Evolutionary conservation across 1,140 invertebrate species (phyloP).

Genomic region (Thaumetopoea pityocampa): DNA sequence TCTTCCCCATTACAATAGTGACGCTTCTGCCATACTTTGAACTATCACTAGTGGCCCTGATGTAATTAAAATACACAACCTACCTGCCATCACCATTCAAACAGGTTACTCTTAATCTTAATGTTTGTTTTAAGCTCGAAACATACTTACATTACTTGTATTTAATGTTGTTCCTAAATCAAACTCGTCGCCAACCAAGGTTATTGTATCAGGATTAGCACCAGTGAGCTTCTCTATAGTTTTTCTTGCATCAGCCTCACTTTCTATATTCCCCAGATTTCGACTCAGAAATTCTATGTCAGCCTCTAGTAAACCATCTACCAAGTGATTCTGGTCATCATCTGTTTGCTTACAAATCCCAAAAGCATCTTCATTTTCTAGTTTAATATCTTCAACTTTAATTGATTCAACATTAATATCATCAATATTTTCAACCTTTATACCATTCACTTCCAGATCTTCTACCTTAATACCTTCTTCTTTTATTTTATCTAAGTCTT

Average conservation of each 20-base stretch:
- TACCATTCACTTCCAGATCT: slow-evolving; percentile 46
- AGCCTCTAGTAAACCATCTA: slow-evolving; percentile 67
- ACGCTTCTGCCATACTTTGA: too few relatives aligned
- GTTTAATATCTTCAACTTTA: slow-evolving; percentile 64
- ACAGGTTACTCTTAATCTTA: too few relatives aligned
- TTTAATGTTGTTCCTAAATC: slow-evolving; percentile 65
- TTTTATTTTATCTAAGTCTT: slow-evolving; percentile 59
- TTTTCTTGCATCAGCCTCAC: slow-evolving; percentile 72
- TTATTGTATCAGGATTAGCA: slow-evolving; percentile 61
- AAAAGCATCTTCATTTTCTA: slow-evolving; percentile 60
- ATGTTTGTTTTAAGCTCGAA: background rate
- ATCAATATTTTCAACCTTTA: slow-evolving; percentile 61
- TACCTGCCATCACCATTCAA: too few relatives aligned
- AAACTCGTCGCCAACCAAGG: slow-evolving; percentile 65
- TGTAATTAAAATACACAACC: too few relatives aligned
- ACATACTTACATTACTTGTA: slow-evolving; percentile 51
- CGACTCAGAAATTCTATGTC: slow-evolving; percentile 73
- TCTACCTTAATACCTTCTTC: slow-evolving; percentile 57
- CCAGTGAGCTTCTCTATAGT: slow-evolving; percentile 72
- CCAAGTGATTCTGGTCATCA: slow-evolving; percentile 57
- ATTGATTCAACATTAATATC: slow-evolving; percentile 57
- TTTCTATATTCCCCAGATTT: slow-evolving; percentile 71
- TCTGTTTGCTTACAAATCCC: slow-evolving; percentile 55
- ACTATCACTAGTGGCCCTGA: too few relatives aligned
- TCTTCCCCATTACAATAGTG: too few relatives aligned